phyloP scores from a whole-genome alignment of 2,797 vertebrate genomes.

The Platalea minor region DNA sequence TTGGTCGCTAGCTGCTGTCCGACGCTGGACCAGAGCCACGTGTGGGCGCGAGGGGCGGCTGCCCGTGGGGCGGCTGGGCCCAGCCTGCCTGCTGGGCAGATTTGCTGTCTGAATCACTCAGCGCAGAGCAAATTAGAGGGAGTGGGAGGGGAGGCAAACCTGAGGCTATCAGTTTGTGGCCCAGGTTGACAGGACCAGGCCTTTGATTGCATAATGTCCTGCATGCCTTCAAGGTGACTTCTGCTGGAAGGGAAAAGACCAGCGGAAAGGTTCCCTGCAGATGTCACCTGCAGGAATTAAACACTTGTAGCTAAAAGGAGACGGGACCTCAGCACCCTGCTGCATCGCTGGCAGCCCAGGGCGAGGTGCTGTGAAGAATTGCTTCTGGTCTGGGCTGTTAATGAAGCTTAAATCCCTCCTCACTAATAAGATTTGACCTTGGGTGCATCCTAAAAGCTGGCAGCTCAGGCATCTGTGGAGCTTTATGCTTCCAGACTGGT shows the following conservation, averaged over 20 bases:
- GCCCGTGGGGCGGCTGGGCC: accelerated
- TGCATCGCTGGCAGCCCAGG: not conserved
- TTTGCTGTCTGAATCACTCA: not conserved
- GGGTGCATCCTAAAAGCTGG: not conserved
- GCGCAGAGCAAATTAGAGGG: not conserved
- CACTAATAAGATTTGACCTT: not conserved
- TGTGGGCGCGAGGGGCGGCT: not conserved
- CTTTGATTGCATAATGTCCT: not conserved
- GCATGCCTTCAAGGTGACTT: not conserved
- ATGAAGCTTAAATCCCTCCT: not conserved
- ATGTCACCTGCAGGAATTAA: not conserved
- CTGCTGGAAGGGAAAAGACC: not conserved
- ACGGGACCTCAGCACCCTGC: accelerated
- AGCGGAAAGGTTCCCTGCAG: not conserved
- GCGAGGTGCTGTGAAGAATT: not conserved
- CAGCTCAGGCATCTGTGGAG: not conserved
- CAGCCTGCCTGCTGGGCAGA: not conserved
- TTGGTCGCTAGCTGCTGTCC: accelerated
- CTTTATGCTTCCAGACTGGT: not conserved
- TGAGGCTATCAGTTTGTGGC: not conserved
- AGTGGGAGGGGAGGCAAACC: not conserved
- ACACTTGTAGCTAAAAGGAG: not conserved
- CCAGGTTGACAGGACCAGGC: not conserved
- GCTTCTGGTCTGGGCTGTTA: not conserved
- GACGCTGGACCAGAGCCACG: not conserved